These are phyloP conservation scores for Nomada lathburiana DNA, from an alignment of 2,888 invertebrate species.

Conservation along the genomic window DNA sequence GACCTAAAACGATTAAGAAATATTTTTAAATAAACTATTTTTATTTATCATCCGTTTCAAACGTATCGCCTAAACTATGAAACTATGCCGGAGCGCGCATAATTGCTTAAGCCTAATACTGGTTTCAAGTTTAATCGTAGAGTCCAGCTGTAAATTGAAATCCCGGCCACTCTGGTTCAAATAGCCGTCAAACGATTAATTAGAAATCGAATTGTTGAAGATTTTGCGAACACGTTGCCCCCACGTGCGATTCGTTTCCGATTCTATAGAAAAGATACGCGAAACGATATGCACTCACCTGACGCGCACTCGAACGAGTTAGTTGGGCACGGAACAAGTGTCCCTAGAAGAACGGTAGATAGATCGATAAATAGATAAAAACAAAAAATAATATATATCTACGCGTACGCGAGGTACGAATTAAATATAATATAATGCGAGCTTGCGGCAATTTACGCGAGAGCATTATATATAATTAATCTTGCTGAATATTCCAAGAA, in stretches of 20 bases:
- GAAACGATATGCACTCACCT: slow-evolving; percentile 49
- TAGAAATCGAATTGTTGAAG: neutral
- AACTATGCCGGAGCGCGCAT: neutral
- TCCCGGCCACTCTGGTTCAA: neutral
- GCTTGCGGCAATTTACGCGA: slow-evolving; percentile 39
- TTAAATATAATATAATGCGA: slow-evolving; percentile 62
- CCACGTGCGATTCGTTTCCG: neutral
- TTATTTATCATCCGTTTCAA: slow-evolving; percentile 11
- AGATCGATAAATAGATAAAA: slow-evolving; percentile 68
- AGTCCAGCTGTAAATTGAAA: slow-evolving; percentile 11
- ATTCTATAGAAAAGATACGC: slow-evolving; percentile 34
- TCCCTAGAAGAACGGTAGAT: slow-evolving; percentile 69
- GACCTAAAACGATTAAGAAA: neutral
- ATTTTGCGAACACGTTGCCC: neutral
- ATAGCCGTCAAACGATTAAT: neutral
- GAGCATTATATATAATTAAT: slow-evolving; percentile 67
- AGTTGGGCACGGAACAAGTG: slow-evolving; percentile 67
- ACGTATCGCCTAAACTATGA: slow-evolving; percentile 14
- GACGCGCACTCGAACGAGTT: slow-evolving; percentile 59
- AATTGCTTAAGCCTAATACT: slow-evolving; percentile 17
- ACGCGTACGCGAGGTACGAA: slow-evolving; percentile 63
- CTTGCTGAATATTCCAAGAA: slow-evolving; percentile 72
- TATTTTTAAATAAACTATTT: neutral
- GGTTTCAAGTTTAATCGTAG: slow-evolving; percentile 19
- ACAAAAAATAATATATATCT: slow-evolving; percentile 61